phyloP scores from a whole-genome alignment of 2,888 invertebrate species.

The Agonopterix arenella region DNA sequence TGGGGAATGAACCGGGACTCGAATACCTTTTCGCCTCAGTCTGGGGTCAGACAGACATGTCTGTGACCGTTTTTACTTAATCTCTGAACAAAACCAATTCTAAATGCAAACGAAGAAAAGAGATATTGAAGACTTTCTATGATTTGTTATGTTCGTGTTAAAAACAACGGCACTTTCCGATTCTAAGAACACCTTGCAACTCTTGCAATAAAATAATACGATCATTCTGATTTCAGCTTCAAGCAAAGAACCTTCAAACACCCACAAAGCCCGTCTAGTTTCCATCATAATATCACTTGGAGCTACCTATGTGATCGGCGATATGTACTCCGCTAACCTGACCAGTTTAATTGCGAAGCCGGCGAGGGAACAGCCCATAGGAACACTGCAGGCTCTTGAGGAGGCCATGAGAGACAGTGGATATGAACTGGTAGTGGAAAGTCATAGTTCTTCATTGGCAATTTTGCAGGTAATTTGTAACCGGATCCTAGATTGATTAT shows the following conservation, averaged over 20 bases:
- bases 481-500: no score
- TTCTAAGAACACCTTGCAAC: not conserved
- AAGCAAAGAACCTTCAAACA: slow-evolving; percentile 78
- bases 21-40: no score
- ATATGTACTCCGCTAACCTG: slow-evolving; percentile 87
- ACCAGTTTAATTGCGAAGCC: slow-evolving; percentile 85
- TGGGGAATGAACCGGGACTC: no score
- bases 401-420: slow-evolving; percentile 79
- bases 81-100: not conserved
- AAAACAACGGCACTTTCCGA: no score
- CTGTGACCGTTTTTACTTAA: no score
- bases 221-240: slow-evolving; percentile 47
- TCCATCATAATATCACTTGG: slow-evolving; percentile 83
- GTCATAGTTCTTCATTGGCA: slow-evolving; percentile 83
- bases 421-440: slow-evolving; percentile 83
- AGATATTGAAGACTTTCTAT: no score
- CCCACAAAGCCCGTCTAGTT: slow-evolving; percentile 82
- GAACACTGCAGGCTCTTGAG: slow-evolving; percentile 80
- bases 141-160: no score
- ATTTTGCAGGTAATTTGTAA: slow-evolving; percentile 77
- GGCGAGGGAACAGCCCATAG: slow-evolving; percentile 82
- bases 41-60: no score
- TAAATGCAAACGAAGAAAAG: not conserved
- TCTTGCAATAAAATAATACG: not conserved
- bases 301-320: slow-evolving; percentile 86